Evolutionary conservation across 1,140 invertebrate species (phyloP), one percentile per base, ranked within the genome.

Genomic region (Drosophila takahashii): DNA sequence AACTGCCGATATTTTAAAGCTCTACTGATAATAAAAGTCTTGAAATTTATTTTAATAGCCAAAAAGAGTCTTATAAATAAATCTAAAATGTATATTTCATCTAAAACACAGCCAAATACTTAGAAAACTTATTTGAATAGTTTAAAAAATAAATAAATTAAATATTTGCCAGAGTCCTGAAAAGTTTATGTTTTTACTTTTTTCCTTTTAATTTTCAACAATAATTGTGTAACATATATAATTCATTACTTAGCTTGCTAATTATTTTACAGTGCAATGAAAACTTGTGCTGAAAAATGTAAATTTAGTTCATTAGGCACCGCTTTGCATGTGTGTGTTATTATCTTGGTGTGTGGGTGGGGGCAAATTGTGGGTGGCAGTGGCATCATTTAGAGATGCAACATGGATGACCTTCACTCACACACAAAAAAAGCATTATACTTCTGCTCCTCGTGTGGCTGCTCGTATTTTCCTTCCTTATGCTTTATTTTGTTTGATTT

Each of bases 291-390:
- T 67, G 66, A 65, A 59, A 65, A 73, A 85, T 85, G 56, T 39
- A 78, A 85, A 86, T 85, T 86, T 75, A 75, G 81, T 86, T 85
- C 69, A 85, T 86, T 81, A 85, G 80, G 66, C 58, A 84, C 61
- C 22, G 65, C 48, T 6, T 1, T 48, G 57, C 54, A 56, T 37
- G 51, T 50, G 51, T 56, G 29, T 60, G 42, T 11, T 41, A 6
- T 15, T 44, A 32, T 29, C 27, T 34, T 18, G 6, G 36, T 62
- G 50, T 60, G 39, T 34, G 39, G 6, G 37, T 29, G 52, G 3
- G 4, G 2, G 13, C 13, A 11, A 22, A 22, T 2, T 41, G 57
- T 22, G 16, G 18, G 37, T 41, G 37, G 54, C 22, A 22, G 61
- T 79, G 79, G 61, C 57, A 58, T 37, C 67, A 59, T 61, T 50